Base-by-base conservation (phyloP, 2,888 invertebrate genomes). In the Hydraecia micacea region DNA sequence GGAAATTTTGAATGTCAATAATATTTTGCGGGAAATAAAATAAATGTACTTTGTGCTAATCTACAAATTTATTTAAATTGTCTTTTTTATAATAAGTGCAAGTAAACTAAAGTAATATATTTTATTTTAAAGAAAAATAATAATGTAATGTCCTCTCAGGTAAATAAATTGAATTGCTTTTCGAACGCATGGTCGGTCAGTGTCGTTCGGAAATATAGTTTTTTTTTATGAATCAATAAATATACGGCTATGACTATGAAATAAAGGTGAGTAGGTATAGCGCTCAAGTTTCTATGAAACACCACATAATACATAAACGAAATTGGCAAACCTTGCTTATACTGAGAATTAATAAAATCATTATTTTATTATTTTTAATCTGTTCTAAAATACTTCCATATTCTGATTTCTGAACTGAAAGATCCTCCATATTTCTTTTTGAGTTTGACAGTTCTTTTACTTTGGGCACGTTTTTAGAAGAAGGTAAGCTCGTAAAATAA, bases 381-480 rank as follows among this genome's bases (percentile, higher is more conserved):
- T 70, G 70, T 70, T 36, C n/a, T 62, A 62, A 36, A 36, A 63
- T n/a, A 36, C 13, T 62, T n/a, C n/a, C 6, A 6, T 13, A 6
- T 11, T 55, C 36, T 13, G 18, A 36, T 70, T 83, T 87, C 77
- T 63, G 80, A 87, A 91, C 90, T 76, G 42, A 83, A 81, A 67
- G 5, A 49, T 69, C 79, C 39, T 89, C 93, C 92, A 92, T 91
- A 76, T 91, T 92, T 87, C 73, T 86, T 88, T 86, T 73, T 55
- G 62, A 79, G 66, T 89, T 91, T 94, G 93, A 93, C 93, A 91
- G 87, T 91, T 93, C 90, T 88, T 92, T 92, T 88, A 80, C 90
- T 86, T 90, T 79, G 90, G 94, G 91, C 96, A 96, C 96, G 95
- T 96, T 96, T 88, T 92, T 89, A 82, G 80, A 80, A 91, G 91